phyloP scores from a whole-genome alignment of 1,140 invertebrate genomes.

The Campodea augens region DNA sequence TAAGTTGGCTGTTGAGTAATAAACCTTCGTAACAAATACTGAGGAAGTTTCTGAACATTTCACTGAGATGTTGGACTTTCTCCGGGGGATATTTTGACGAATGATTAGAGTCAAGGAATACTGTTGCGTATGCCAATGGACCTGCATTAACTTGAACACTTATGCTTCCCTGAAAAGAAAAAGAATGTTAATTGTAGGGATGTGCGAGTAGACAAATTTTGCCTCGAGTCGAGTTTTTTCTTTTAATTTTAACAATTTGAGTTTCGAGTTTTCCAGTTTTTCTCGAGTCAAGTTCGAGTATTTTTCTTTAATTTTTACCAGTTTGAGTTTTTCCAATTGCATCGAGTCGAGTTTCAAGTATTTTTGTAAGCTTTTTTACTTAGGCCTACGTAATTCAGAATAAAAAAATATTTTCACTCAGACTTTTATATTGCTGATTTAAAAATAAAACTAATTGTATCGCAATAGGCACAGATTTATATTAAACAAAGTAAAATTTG shows the following conservation, averaged over 20 bases:
- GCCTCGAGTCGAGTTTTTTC: background rate
- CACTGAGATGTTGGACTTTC: constrained; percentile 62
- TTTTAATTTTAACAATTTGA: background rate
- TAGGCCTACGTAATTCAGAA: too few species aligned
- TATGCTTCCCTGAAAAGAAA: constrained; percentile 32
- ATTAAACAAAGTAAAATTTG: too few species aligned
- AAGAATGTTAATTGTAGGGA: constrained; percentile 25
- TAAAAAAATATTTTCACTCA: too few species aligned
- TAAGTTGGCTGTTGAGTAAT: background rate
- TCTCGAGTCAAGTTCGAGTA: too few species aligned
- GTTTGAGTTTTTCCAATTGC: too few species aligned
- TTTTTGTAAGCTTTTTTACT: too few species aligned
- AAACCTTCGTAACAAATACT: background rate
- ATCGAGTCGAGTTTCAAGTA: too few species aligned
- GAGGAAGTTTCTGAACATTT: constrained; percentile 54
- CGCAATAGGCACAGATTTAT: too few species aligned
- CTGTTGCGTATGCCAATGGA: constrained; percentile 75
- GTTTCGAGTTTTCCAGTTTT: background rate
- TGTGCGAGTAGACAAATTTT: too few species aligned
- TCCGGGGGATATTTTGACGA: constrained; percentile 49
- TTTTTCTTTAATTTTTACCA: too few species aligned
- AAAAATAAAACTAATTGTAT: too few species aligned
- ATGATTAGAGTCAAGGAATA: constrained; percentile 53
- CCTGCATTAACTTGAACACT: constrained; percentile 91
- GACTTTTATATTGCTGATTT: too few species aligned